Base-by-base conservation (phyloP, 2,888 invertebrate genomes). In the Crematogaster levior region DNA sequence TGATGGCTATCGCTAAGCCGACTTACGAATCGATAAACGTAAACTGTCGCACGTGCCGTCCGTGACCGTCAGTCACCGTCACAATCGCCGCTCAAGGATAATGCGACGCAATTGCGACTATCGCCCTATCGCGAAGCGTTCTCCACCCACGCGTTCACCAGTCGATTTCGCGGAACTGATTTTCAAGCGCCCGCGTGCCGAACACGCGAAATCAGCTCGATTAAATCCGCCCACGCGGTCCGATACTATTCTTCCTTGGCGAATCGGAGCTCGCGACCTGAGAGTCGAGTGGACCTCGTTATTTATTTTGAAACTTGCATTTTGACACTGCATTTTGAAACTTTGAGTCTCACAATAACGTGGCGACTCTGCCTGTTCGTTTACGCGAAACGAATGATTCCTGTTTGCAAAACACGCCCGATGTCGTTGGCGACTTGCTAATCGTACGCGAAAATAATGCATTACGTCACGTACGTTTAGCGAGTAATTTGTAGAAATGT, bases 41-140 rank as follows among this genome's bases (percentile, higher is more conserved):
- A 18, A 80, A 75, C 60, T 48, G 48, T 74, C 80, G 60, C 68
- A 56, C 68, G 66, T 81, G 66, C 40, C 70, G 82, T 73, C 79
- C 56, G 43, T 53, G 80, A 82, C 60, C 72, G 58, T 27, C 60
- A 51, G 53, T 27, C 9, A 15, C 48, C 63, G 40, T 63, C 43
- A 65, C 43, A 65, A 37, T 75, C 40, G 53, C 34, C 70, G 56
- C 58, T 58, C 61, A 66, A 82, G 58, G 70, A 83, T 51, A 83
- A 74, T 21, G 21, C 27, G 40, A 65, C 37, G 30, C 60, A 70
- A 61, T 46, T 46, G 30, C 30, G 43, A 65, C 63, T 65, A 65
- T 63, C 63, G 40, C 18, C 24, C 61, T 40, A 21, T 70, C 24
- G 53, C 30, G 21, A 63, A 12, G 37, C 18, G 10, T 51, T 24